phyloP scores from a whole-genome alignment of 1,140 invertebrate genomes.

The Bombus cullumanus region DNA sequence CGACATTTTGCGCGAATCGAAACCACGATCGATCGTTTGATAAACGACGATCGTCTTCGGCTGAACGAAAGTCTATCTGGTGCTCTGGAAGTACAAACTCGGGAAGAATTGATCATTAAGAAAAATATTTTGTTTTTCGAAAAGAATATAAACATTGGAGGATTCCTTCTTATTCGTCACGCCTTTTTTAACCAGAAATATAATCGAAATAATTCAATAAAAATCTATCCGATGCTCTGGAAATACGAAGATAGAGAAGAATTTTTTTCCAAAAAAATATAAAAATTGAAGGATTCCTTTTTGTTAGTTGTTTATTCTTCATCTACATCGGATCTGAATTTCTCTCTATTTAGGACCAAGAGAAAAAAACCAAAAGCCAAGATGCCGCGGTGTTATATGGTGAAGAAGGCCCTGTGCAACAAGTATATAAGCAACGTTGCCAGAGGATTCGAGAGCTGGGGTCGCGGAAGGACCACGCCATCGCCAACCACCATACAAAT shows the following conservation, averaged over 20 bases:
- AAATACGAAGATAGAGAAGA: background rate
- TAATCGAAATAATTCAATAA: background rate
- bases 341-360: background rate
- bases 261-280: too few species aligned
- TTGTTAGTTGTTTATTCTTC: background rate
- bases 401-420: slow-evolving; percentile 83
- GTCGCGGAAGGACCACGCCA: slow-evolving; percentile 75
- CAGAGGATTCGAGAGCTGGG: slow-evolving; percentile 79
- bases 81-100: background rate
- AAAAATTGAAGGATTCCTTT: background rate
- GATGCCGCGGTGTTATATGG: slow-evolving; percentile 85
- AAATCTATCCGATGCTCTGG: background rate
- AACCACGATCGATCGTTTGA: background rate
- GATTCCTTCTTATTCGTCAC: background rate
- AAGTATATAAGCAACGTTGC: slow-evolving; percentile 82
- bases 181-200: background rate
- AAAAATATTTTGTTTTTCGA: background rate
- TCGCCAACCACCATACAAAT: slow-evolving; percentile 67
- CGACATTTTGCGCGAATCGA: slow-evolving; percentile 15
- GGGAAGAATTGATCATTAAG: background rate
- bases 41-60: background rate
- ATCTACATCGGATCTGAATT: background rate
- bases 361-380: slow-evolving; percentile 57
- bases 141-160: background rate
- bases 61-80: background rate